phyloP scores from a whole-genome alignment of 2,888 invertebrate genomes.

The Philereme transversata region DNA sequence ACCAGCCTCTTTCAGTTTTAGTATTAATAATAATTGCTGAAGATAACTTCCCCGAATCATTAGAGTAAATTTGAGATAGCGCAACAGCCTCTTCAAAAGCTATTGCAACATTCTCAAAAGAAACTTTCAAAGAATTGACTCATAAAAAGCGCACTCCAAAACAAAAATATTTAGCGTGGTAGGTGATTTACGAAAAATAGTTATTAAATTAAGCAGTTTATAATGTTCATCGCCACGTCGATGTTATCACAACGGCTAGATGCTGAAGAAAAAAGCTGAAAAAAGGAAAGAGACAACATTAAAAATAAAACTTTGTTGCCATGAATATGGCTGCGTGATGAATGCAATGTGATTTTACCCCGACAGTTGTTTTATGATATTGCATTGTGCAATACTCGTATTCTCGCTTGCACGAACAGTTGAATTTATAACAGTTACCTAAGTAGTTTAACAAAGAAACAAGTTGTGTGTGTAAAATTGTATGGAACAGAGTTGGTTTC shows the following conservation, averaged over 20 bases:
- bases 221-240: too few relatives aligned
- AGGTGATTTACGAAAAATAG: too few relatives aligned
- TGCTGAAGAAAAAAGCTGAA: too few relatives aligned
- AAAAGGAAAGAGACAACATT: neutral
- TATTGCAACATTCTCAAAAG: too few relatives aligned
- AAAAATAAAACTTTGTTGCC: constrained; percentile 1
- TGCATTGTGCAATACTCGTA: constrained; percentile 9
- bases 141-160: too few relatives aligned
- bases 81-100: too few relatives aligned
- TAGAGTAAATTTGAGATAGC: neutral
- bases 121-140: neutral
- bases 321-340: constrained; percentile 17
- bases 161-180: too few relatives aligned
- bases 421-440: neutral
- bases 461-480: too few relatives aligned
- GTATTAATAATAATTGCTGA: neutral
- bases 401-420: constrained; percentile 9
- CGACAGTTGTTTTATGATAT: constrained; percentile 13
- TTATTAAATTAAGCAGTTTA: too few relatives aligned
- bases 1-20: too few relatives aligned
- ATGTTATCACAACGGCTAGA: too few relatives aligned
- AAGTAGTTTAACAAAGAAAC: neutral
- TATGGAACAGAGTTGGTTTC: too few relatives aligned
- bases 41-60: neutral
- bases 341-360: constrained; percentile 16